phyloP scores from a whole-genome alignment of 2,888 invertebrate genomes.

The Nudaria mundana region DNA sequence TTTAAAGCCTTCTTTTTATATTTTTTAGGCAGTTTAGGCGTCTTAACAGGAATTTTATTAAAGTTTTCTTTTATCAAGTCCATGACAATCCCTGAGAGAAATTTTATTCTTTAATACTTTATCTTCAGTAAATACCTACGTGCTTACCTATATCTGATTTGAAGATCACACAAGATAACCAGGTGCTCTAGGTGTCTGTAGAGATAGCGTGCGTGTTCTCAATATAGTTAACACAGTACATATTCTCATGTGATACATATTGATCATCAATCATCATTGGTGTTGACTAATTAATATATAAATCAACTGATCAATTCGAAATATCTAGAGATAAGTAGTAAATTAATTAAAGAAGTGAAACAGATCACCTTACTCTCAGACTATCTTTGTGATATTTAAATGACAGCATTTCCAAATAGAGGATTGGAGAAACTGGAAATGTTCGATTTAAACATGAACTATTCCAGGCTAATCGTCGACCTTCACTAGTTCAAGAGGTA shows the following conservation, averaged over 20 bases:
- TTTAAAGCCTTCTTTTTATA: too few species aligned
- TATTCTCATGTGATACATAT: constrained; percentile 32
- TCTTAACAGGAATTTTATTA: too few species aligned
- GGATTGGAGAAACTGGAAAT: too few species aligned
- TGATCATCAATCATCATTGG: background rate
- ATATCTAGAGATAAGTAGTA: too few species aligned
- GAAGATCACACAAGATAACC: constrained; percentile 18
- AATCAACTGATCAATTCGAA: background rate
- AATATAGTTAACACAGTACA: constrained; percentile 25
- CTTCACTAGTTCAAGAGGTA: too few species aligned
- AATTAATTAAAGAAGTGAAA: too few species aligned
- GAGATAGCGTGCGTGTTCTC: constrained; percentile 27
- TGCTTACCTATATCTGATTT: constrained; percentile 1
- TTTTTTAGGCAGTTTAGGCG: too few species aligned
- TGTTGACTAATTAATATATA: background rate
- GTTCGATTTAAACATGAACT: too few species aligned
- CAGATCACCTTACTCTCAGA: background rate
- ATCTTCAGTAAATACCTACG: constrained; percentile 12
- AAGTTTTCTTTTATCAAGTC: too few species aligned
- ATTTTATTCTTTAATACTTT: constrained; percentile 7
- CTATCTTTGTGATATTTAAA: background rate
- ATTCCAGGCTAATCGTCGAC: too few species aligned
- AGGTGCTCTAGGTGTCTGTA: constrained; percentile 24
- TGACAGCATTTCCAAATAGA: too few species aligned
- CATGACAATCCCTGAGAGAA: too few species aligned